These are phyloP conservation scores for Gila orcuttii DNA, from an alignment of 2,113 vertebrate species.

Conservation along the genomic window DNA sequence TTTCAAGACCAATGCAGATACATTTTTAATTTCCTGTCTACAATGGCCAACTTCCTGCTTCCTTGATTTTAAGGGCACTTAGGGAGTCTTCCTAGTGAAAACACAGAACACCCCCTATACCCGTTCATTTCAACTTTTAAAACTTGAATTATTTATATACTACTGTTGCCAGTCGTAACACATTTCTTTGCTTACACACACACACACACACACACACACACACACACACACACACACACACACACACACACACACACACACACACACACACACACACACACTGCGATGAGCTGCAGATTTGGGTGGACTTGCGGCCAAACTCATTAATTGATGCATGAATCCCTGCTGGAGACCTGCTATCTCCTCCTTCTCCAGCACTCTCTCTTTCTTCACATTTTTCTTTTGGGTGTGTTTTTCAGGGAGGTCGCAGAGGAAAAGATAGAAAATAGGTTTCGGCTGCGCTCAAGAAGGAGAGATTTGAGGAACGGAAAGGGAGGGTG, in stretches of 20 bases:
- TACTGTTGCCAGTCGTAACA: slow-evolving; percentile 49
- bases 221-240: too few species aligned
- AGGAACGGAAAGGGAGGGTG: slow-evolving; percentile 1
- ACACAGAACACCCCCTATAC: neutral
- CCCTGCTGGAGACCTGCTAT: slow-evolving; percentile 28
- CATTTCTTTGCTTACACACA: neutral
- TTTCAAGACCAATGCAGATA: slow-evolving; percentile 19
- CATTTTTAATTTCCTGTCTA: slow-evolving; percentile 20
- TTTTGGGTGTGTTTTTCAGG: neutral
- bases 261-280: neutral
- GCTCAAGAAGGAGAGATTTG: slow-evolving; percentile 32
- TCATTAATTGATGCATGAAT: slow-evolving; percentile 49
- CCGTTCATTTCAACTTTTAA: slow-evolving; percentile 68
- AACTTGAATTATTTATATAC: slow-evolving; percentile 67
- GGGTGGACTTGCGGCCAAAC: slow-evolving; percentile 36
- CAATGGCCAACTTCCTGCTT: slow-evolving; percentile 1
- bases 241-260: too few species aligned
- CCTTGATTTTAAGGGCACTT: neutral
- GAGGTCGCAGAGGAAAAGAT: neutral
- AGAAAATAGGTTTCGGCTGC: slow-evolving; percentile 37
- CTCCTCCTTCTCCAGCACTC: slow-evolving; percentile 9
- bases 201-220: neutral
- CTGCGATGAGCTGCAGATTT: slow-evolving; percentile 25
- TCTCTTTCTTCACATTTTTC: slow-evolving; percentile 32
- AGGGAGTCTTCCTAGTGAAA: slow-evolving; percentile 7